Evolutionary conservation across 2,888 invertebrate species (phyloP), one percentile per base, ranked within the genome.

Genomic region (Drosophila pegasa): DNA sequence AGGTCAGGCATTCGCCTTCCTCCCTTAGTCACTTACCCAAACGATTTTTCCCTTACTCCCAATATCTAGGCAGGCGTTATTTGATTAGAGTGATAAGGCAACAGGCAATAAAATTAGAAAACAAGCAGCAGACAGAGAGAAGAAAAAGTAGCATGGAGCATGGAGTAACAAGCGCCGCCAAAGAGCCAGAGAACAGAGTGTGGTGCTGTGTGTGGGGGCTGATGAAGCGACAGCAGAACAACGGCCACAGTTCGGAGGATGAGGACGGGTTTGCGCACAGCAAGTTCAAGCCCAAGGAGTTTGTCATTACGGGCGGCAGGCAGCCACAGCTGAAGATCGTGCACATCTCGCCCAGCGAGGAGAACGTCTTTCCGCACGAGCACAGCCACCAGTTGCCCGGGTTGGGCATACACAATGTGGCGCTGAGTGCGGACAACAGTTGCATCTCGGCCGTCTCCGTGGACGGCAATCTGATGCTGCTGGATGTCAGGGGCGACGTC

Each of bases 181-280:
- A 0, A 4, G 25, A 25, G 9, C 18, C 43, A 14, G 14, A 12
- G 12, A 41, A 74, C 6, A 55, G 45, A 35, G 40, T 66, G 14
- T 70, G 70, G 66, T 59, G 79, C 18, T 77, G 76, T 45, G 66
- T 50, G 22, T 77, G 76, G 75, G 76, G 76, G 3, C 4, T 55
- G 5, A 33, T 63, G 7, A 31, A 41, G 18, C 45, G 20, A 1
- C 50, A 47, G 14, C 9, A 12, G 1, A 38, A 5, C 20, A 38
- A 5, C 20, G 27, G 43, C 14, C 20, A 6, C 7, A 14, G 38
- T n/a, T 20, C 40, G 12, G 41, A 37, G 12, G 47, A 52, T n/a
- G 59, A 55, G 0, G 37, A 58, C 2, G 8, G 14, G 27, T 9
- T 8, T 1, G 7, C 27, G 3, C n/a, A 12, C 0, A 12, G 10